Evolutionary conservation across 1,140 invertebrate genomes (phyloP).

Genomic region (Heliconius eleuchia): DNA sequence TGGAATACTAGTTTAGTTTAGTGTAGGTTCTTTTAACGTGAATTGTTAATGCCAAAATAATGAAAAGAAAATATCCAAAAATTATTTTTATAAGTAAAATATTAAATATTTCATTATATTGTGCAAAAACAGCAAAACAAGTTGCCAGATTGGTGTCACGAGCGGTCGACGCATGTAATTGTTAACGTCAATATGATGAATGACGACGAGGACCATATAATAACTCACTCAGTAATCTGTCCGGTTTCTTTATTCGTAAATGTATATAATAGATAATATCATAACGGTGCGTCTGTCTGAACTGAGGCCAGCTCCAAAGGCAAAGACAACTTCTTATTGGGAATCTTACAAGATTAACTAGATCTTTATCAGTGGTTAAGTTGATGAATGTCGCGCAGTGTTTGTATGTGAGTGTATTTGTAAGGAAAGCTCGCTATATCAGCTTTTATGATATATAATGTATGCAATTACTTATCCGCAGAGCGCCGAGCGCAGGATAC

Average conservation of each 20-base stretch:
- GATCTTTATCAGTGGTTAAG: conserved; percentile 5
- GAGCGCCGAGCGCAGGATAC: not conserved
- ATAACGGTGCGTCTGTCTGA: conserved; percentile 20
- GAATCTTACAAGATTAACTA: conserved; percentile 16
- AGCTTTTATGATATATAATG: not conserved
- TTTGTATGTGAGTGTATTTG: not conserved
- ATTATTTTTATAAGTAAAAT: not conserved
- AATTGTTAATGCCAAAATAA: too few species aligned
- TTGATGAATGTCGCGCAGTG: not conserved
- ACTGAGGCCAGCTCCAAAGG: conserved; percentile 1
- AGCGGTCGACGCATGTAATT: conserved; percentile 21
- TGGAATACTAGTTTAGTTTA: too few species aligned
- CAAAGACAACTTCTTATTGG: conserved; percentile 20
- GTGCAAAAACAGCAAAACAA: not conserved
- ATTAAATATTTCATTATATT: not conserved
- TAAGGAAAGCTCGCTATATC: not conserved
- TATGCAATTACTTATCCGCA: not conserved
- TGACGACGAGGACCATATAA: conserved; percentile 18
- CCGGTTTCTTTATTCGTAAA: conserved; percentile 10
- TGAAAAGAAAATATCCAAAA: too few species aligned
- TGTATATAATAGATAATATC: conserved; percentile 20
- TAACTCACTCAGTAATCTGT: conserved; percentile 31
- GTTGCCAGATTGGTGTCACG: conserved; percentile 9
- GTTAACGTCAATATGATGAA: conserved; percentile 33
- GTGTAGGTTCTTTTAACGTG: too few species aligned